Evolutionary conservation across 2,113 vertebrate genomes (phyloP), one percentile per base, ranked within the genome.

Genomic region (Nymphicus hollandicus): DNA sequence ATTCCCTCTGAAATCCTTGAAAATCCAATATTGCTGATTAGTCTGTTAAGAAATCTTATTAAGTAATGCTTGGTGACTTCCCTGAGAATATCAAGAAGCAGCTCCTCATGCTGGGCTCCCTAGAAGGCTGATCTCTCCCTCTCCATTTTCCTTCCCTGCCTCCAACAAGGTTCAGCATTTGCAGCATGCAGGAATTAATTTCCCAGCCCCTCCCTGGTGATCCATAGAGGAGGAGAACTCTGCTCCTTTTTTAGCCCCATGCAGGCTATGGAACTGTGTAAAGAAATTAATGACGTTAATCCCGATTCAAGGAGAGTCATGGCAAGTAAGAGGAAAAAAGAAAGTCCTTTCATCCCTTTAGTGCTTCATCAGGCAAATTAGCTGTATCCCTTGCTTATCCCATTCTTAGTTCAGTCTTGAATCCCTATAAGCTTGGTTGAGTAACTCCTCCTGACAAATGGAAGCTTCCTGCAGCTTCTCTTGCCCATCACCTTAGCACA

Each of bases 1-100:
- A 96, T 97, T 95, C 95, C 92, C 93, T 86, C 95, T 96, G 95
- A 92, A 96, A 95, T 95, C 95, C 92, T 96, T 95, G 88, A 96
- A 96, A 97, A 96, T 90, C 92, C 90, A 96, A 92, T 97, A 96
- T 61, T 93, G 82, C 88, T 93, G 93, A 96, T 97, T 94, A 97
- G 77, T 93, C 96, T 81, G 90, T 96, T 94, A 92, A 95, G 92
- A 94, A 93, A 84, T 86, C 92, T 90, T 95, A 92, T 90, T 96
- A 96, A 91, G 86, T 88, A 95, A 69, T 93, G 86, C 95, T 94
- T 64, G 61, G 90, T 83, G 56, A 92, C 78, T 92, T 96, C 37
- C 28, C 68, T 83, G 78, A 84, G 93, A 92, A 81, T 79, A 96
- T 86, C 73, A 86, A 88, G 76, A n/a, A 91, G 69, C 90, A 91